These are phyloP conservation scores for Cygnus buccinator DNA, from an alignment of 2,113 vertebrate genomes.

Conservation along the genomic window DNA sequence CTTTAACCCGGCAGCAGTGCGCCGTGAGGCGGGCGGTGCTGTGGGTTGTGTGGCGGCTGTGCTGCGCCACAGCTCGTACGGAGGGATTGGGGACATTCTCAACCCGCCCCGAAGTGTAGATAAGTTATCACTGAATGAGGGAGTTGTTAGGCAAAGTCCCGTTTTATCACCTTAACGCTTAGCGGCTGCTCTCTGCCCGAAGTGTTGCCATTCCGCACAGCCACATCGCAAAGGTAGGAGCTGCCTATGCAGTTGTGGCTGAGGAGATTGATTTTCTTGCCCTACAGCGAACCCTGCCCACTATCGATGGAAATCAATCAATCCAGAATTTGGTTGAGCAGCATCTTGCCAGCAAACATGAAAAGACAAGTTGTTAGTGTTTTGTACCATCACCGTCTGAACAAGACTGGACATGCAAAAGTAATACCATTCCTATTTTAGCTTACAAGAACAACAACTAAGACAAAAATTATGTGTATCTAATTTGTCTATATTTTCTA, in stretches of 20 bases:
- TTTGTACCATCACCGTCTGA: neutral
- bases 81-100: too few relatives aligned
- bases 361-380: neutral
- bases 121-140: too few relatives aligned
- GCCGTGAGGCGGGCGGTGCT: too few relatives aligned
- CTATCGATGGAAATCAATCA: neutral
- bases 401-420: fast-evolving
- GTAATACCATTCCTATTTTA: neutral
- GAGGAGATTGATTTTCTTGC: neutral
- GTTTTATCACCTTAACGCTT: neutral
- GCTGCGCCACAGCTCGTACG: neutral
- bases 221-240: neutral
- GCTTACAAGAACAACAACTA: neutral
- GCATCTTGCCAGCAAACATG: neutral
- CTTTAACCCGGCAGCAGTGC: too few relatives aligned
- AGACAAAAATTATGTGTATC: neutral
- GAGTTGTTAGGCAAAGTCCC: too few relatives aligned
- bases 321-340: neutral
- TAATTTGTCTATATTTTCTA: fast-evolving
- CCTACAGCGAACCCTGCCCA: fast-evolving
- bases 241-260: neutral
- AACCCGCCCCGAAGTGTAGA: too few relatives aligned
- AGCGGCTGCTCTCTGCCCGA: too few relatives aligned
- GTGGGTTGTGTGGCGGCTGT: too few relatives aligned
- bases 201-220: fast-evolving